Percentiles rank a stretch among this genome's conserved stretches.
Conservation (phyloP, 2,888 invertebrate species). For the Euplagia quadripunctaria region DNA sequence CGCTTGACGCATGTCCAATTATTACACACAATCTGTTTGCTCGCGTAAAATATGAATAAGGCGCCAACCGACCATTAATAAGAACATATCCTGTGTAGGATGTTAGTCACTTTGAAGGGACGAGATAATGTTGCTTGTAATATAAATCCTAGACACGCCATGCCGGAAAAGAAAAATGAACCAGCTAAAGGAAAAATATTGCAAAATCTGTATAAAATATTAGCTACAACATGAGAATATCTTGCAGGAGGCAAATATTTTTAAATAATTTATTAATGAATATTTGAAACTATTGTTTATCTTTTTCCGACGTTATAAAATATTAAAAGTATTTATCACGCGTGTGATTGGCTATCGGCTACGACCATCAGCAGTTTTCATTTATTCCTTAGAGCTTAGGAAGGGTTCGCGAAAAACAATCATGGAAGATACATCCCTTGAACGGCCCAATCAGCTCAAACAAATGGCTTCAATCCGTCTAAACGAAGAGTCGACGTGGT, state of each 20-base stretch:
- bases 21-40: slow-evolving; percentile 82
- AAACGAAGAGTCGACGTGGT: slow-evolving; percentile 53
- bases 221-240: slow-evolving; percentile 61
- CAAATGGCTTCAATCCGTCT: slow-evolving; percentile 77
- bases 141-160: slow-evolving; percentile 78
- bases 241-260: slow-evolving; percentile 13
- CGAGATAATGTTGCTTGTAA: slow-evolving; percentile 81
- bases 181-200: slow-evolving; percentile 77
- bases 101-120: slow-evolving; percentile 78
- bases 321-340: slow-evolving; percentile 56
- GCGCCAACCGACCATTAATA: slow-evolving; percentile 73
- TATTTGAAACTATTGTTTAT: neutral
- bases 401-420: slow-evolving; percentile 84
- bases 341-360: slow-evolving; percentile 72
- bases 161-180: slow-evolving; percentile 80
- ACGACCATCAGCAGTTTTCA: slow-evolving; percentile 68
- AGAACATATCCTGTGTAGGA: slow-evolving; percentile 68
- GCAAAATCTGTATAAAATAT: slow-evolving; percentile 80
- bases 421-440: slow-evolving; percentile 75
- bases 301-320: slow-evolving; percentile 34
- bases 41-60: slow-evolving; percentile 83
- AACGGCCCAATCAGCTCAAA: slow-evolving; percentile 81
- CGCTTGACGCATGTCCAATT: slow-evolving; percentile 85
- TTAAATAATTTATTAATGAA: slow-evolving; percentile 27
- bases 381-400: slow-evolving; percentile 64